A percentile compares a stretch with the other conserved stretches of the same genome.
Conservation (phyloP, 2,888 invertebrate genomes). For the Agonopterix heracliana region DNA sequence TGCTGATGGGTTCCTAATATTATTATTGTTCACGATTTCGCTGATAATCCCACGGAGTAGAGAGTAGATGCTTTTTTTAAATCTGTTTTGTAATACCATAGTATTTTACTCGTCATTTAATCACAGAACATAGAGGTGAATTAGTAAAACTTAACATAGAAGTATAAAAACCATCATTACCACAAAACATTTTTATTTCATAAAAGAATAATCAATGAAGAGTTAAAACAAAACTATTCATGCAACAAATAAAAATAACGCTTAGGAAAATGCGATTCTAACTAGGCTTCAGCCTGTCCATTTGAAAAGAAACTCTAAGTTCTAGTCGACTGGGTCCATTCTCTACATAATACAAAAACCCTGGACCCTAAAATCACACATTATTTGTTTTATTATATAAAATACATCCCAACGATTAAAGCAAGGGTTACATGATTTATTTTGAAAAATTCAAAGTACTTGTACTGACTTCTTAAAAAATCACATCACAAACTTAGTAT, state of each 20-base stretch:
- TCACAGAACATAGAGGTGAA: too few relatives aligned
- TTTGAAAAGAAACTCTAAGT: slow-evolving; percentile 11
- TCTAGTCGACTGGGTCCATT: slow-evolving; percentile 1
- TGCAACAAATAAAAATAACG: slow-evolving; percentile 41
- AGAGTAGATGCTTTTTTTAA: too few relatives aligned
- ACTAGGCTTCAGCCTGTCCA: slow-evolving; percentile 14
- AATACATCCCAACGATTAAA: slow-evolving; percentile 48
- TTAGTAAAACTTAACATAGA: too few relatives aligned
- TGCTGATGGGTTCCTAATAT: too few relatives aligned
- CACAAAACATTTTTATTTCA: slow-evolving; percentile 32
- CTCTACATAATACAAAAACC: slow-evolving; percentile 13
- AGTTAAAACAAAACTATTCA: slow-evolving; percentile 37
- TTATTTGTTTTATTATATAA: slow-evolving; percentile 26
- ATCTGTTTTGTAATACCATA: too few relatives aligned
- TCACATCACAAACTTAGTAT: slow-evolving; percentile 49
- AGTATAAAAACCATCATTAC: neutral
- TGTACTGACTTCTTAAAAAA: slow-evolving; percentile 57
- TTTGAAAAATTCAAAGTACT: slow-evolving; percentile 54
- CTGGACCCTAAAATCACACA: slow-evolving; percentile 24
- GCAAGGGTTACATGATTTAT: slow-evolving; percentile 50
- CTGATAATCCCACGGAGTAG: too few relatives aligned
- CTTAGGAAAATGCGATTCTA: slow-evolving; percentile 37
- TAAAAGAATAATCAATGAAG: slow-evolving; percentile 33
- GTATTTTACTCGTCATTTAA: too few relatives aligned
- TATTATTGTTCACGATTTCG: too few relatives aligned